A percentile compares a stretch with the other conserved stretches of the same genome.
These are phyloP conservation scores for Dolomedes plantarius DNA, from an alignment of 2,888 invertebrate genomes.

Conservation along the genomic window DNA sequence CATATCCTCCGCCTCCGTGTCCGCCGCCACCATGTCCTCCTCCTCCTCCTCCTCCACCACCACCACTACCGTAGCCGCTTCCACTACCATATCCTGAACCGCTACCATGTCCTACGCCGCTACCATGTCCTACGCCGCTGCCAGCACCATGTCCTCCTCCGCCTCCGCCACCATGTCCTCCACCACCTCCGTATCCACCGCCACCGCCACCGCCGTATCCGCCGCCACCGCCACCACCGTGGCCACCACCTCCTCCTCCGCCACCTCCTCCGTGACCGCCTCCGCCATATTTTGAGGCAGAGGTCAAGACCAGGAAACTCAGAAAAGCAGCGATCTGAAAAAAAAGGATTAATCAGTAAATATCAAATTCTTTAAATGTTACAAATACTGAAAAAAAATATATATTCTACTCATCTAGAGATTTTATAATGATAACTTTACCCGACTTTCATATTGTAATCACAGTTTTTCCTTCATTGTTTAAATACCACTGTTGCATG, in stretches of 20 bases:
- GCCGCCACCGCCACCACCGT: background rate
- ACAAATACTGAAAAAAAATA: no score
- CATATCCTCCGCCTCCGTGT: background rate
- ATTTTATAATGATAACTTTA: no score
- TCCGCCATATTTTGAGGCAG: background rate
- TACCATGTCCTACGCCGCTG: background rate
- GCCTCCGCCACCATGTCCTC: slow-evolving; percentile 1
- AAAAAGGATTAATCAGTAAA: no score
- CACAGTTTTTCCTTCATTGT: no score
- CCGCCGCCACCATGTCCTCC: background rate
- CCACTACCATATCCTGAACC: background rate
- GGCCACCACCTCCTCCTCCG: slow-evolving; percentile 5
- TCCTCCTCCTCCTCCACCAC: background rate
- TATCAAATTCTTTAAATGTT: no score
- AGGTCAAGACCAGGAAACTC: background rate
- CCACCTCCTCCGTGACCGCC: background rate
- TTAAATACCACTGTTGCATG: no score
- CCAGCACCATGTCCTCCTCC: background rate
- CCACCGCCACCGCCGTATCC: background rate
- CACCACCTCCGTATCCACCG: background rate
- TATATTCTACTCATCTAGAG: no score
- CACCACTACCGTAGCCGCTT: background rate
- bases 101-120: background rate
- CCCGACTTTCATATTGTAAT: no score
- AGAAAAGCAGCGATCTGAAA: background rate